phyloP scores from a whole-genome alignment of 2,888 invertebrate species.

The Cyclophora albipunctata region DNA sequence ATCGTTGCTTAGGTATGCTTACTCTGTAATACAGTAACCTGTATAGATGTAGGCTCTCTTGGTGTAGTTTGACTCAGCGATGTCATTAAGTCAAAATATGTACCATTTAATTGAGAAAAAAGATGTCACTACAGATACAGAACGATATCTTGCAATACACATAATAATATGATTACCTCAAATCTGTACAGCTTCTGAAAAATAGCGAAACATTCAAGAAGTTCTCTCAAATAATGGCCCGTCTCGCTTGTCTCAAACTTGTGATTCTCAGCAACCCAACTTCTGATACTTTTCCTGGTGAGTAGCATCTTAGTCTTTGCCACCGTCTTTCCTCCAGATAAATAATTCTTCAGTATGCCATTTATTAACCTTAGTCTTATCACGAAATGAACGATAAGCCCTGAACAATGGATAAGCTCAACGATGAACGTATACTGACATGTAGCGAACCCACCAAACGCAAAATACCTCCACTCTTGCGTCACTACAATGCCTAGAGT shows the following conservation, averaged over 20 bases:
- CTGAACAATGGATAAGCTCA: constrained; percentile 37
- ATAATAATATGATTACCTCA: constrained; percentile 23
- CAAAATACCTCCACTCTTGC: constrained; percentile 10
- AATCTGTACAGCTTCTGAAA: constrained; percentile 32
- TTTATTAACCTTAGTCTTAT: constrained; percentile 40
- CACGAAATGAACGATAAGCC: constrained; percentile 35
- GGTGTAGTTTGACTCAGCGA: too few species aligned
- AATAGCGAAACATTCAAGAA: constrained; percentile 30
- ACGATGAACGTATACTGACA: constrained; percentile 28
- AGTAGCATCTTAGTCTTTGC: constrained; percentile 9
- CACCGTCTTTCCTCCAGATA: constrained; percentile 14
- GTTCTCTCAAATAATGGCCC: constrained; percentile 29
- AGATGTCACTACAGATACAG: too few species aligned
- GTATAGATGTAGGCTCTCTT: too few species aligned
- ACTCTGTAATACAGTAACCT: too few species aligned
- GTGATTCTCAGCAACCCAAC: constrained; percentile 30
- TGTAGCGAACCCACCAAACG: constrained; percentile 18
- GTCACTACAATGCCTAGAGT: constrained; percentile 14
- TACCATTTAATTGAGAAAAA: too few species aligned
- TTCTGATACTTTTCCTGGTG: constrained; percentile 22
- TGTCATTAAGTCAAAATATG: too few species aligned
- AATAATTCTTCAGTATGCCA: constrained; percentile 37
- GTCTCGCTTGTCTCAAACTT: constrained; percentile 32
- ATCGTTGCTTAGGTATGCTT: too few species aligned
- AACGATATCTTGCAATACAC: neutral